Evolutionary conservation across 2,113 vertebrate genomes (phyloP), one percentile per base, ranked within the genome.

Genomic region (Electrona antarctica): DNA sequence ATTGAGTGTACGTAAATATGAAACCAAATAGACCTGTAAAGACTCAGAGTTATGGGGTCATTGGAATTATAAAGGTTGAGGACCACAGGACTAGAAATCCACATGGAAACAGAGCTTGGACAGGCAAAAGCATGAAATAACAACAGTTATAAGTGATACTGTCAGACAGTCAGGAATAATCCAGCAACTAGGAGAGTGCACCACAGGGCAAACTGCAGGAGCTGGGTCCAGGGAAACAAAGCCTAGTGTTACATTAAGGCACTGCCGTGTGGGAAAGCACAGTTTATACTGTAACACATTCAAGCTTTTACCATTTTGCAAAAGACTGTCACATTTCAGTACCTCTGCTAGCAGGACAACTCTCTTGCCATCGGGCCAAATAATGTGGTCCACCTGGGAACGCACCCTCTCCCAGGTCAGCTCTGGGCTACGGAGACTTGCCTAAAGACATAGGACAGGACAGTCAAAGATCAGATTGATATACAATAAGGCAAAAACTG

Each of bases 331-430:
- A 41, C 33, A 15, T 21, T 61, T 54, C 54, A 61, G 0, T 89
- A 99, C 98, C 95, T 99, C 98, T 0, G 98, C 98, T 83, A 99
- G 94, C 67, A 99, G 91, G 79, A 99, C 95, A 10, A 99, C 96
- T 0, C 98, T 91, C 73, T 99, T 99, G 66, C 98, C 98, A 0
- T 99, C 98, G 0, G 98, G 98, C 98, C 98, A 99, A 92, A 99
- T 99, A 86, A 99, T 92, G 6, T 99, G 98, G 70, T 99, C 98
- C 62, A 99, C 98, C 77, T 99, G 98, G 77, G 98, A 98, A 10
- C 98, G 95, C 0, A 99, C 97, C 15, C 98, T 93, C 82, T 99
- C 98, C 98, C 98, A 99, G 1, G 97, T 99, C 82, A 99, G 94
- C 91, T 99, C 98, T 0, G 97, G 97, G 15, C 97, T 99, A 73